Conservation (phyloP, 2,113 vertebrate species). For the Coptodon bakossiorum region DNA sequence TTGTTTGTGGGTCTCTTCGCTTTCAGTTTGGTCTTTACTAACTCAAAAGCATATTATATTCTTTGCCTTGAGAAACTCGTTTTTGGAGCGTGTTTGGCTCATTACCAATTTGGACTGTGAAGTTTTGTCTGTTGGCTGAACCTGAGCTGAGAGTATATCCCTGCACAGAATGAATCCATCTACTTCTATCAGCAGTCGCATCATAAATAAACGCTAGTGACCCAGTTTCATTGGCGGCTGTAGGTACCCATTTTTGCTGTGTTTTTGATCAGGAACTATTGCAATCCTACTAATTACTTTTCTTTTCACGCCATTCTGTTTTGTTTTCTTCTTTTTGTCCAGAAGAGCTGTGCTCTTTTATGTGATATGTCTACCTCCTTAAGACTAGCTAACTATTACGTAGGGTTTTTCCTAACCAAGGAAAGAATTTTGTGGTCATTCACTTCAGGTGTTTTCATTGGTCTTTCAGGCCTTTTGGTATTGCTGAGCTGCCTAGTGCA, state of each 20-base stretch:
- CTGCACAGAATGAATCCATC: not conserved
- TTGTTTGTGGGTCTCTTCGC: not conserved
- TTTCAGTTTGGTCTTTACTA: not conserved
- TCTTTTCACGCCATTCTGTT: not conserved
- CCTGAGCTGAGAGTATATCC: not conserved
- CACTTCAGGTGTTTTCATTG: not conserved
- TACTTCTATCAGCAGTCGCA: not conserved
- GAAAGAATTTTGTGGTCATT: not conserved
- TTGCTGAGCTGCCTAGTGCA: not conserved
- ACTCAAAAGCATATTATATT: not conserved
- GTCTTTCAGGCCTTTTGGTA: not conserved
- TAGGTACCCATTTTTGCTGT: accelerated
- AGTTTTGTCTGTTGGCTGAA: not conserved
- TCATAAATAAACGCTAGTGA: not conserved
- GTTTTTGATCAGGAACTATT: not conserved
- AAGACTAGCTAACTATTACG: not conserved
- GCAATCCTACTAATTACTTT: not conserved
- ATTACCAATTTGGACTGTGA: not conserved
- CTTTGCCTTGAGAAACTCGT: not conserved
- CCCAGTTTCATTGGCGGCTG: not conserved
- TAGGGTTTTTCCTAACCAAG: not conserved
- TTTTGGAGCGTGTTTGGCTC: not conserved
- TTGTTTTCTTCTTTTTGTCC: not conserved
- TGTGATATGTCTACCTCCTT: not conserved
- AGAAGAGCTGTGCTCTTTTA: not conserved